A percentile compares a stretch with the other conserved stretches of the same genome.
Conservation (phyloP, 2,888 invertebrate species). For the Pheosia tremula region DNA sequence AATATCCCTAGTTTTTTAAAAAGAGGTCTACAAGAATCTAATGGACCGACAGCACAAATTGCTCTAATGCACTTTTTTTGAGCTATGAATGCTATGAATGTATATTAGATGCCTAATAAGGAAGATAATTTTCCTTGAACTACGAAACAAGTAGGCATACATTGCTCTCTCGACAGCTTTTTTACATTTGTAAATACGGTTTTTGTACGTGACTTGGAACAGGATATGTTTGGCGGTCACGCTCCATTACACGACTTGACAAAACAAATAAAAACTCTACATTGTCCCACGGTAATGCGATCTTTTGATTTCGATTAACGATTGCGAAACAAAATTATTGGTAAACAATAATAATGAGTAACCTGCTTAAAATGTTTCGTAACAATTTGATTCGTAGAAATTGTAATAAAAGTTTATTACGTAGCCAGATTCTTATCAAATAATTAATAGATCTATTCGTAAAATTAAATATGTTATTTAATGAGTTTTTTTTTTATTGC, state of each 20-base stretch:
- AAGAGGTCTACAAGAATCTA: too few species aligned
- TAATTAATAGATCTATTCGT: constrained; percentile 3
- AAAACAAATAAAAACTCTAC: constrained; percentile 53
- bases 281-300: constrained; percentile 57
- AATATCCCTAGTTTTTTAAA: too few species aligned
- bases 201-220: constrained; percentile 41
- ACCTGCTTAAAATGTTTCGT: not conserved
- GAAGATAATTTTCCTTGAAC: not conserved
- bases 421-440: not conserved
- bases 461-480: not conserved
- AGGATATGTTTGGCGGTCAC: constrained; percentile 54
- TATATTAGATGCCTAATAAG: not conserved
- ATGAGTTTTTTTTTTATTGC: too few species aligned
- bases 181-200: not conserved
- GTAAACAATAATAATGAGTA: constrained; percentile 3
- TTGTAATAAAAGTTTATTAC: not conserved
- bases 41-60: too few species aligned
- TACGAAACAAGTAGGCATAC: not conserved
- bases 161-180: not conserved
- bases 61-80: too few species aligned
- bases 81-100: too few species aligned
- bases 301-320: constrained; percentile 42
- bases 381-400: constrained; percentile 4
- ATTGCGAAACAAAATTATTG: constrained; percentile 26
- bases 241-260: constrained; percentile 52